These are phyloP conservation scores for Drosophila borborema DNA, from an alignment of 2,888 invertebrate species.

Conservation along the genomic window DNA sequence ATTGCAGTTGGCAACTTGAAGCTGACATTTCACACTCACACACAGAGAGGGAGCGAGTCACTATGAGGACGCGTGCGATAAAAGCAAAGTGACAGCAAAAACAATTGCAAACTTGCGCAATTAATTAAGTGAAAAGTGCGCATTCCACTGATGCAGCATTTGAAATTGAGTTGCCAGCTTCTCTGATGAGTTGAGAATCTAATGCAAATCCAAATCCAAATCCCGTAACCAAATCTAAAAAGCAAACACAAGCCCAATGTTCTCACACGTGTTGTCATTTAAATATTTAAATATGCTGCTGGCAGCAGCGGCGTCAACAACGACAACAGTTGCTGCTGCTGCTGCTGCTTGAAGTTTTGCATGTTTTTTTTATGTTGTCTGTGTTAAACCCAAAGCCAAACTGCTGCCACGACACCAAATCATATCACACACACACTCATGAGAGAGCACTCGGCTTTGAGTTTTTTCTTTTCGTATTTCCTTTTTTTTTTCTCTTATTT, in stretches of 20 bases:
- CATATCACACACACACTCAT: constrained; percentile 40
- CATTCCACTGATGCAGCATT: constrained; percentile 50
- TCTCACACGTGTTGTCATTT: constrained; percentile 76
- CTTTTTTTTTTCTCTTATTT: constrained; percentile 13
- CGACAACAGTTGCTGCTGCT: constrained; percentile 45
- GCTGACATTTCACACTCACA: constrained; percentile 65
- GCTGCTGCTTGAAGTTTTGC: constrained; percentile 67
- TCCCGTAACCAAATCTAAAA: constrained; percentile 9
- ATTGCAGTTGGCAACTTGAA: constrained; percentile 78
- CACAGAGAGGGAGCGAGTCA: constrained; percentile 3
- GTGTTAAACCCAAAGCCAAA: constrained; percentile 70
- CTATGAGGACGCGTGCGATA: constrained; percentile 67
- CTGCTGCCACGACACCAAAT: constrained; percentile 60
- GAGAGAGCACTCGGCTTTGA: constrained; percentile 36
- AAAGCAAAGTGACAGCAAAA: constrained; percentile 77
- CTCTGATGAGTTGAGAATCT: constrained; percentile 40
- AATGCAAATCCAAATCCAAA: constrained; percentile 21
- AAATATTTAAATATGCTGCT: constrained; percentile 73
- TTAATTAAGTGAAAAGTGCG: constrained; percentile 77
- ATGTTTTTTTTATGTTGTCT: constrained; percentile 61
- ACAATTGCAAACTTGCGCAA: constrained; percentile 78
- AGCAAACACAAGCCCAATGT: constrained; percentile 57
- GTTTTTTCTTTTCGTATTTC: background rate
- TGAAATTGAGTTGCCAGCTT: constrained; percentile 56
- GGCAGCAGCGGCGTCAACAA: constrained; percentile 64